Base-by-base conservation (phyloP, 2,797 vertebrate species). In the Monodelphis domestica region DNA sequence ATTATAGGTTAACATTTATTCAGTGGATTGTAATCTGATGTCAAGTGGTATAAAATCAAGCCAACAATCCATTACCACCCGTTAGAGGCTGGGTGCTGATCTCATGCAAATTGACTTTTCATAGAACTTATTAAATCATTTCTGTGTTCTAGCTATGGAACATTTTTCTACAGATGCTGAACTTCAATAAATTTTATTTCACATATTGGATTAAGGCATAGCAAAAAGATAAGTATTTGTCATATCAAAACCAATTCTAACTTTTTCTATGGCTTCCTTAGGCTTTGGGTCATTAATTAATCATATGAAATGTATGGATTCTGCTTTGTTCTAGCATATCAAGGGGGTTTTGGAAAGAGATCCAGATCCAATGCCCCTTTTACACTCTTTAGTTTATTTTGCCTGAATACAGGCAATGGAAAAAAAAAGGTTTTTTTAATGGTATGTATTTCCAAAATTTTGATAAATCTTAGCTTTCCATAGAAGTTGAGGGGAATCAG, bases 1-100 rank as follows among this genome's bases (percentile, higher is more conserved):
- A 99, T 99, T 99, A 99, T 98, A 99, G 99, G 99, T 99, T 99
- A 99, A 99, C 99, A 99, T 99, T 99, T 99, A 99, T 99, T 99
- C 98, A 98, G 98, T 99, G 98, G 97, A 99, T 98, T 98, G 98
- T 99, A 98, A 99, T 98, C 98, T 98, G 98, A 98, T 98, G 98
- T 98, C 99, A 99, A 98, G 98, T 98, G 98, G 98, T 99, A 98
- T 99, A 99, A 99, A 99, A 99, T 99, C 99, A 99, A 99, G 98
- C 98, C 98, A 98, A 98, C 98, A 98, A 99, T 99, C 98, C 99
- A 99, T 99, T 98, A 99, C 98, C 98, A 99, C 98, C 98, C 97
- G 96, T 99, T 99, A 99, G 98, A 99, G 98, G 98, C 98, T 98
- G 98, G 98, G 97, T 98, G 98, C 98, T 99, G 99, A 99, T 99